A percentile compares a stretch with the other conserved stretches of the same genome.
Evolutionary conservation across 2,113 vertebrate genomes (phyloP).

Genomic region (Ictidomys tridecemlineatus): DNA sequence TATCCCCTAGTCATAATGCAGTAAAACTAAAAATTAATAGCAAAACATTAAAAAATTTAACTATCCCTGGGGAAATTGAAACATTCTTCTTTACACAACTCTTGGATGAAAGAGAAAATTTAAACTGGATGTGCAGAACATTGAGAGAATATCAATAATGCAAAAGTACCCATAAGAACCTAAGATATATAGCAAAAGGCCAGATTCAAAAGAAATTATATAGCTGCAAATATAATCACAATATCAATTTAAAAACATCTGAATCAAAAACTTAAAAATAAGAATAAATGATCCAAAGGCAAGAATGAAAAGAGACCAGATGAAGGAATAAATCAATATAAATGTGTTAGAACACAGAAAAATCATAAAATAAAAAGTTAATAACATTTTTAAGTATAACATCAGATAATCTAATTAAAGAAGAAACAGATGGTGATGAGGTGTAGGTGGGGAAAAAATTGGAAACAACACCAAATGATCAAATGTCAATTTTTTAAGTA

Average conservation of each 20-base stretch:
- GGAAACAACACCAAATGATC: not conserved
- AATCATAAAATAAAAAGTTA: slow-evolving; percentile 25
- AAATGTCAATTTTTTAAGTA: not conserved
- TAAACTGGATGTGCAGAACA: not conserved
- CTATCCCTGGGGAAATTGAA: too few species aligned
- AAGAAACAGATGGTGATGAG: slow-evolving; percentile 22
- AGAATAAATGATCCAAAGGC: not conserved
- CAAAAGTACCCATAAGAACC: not conserved
- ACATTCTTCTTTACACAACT: not conserved
- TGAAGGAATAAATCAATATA: not conserved
- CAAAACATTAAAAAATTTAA: not conserved
- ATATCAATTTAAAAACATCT: not conserved
- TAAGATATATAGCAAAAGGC: not conserved
- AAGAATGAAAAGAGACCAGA: not conserved
- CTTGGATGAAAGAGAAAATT: not conserved
- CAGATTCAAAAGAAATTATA: not conserved
- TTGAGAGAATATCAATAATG: not conserved
- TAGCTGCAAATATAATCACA: not conserved
- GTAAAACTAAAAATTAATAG: not conserved
- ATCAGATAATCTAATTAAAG: slow-evolving; percentile 36
- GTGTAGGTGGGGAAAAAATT: not conserved
- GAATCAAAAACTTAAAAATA: not conserved
- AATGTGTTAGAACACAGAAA: not conserved
- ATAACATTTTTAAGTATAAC: not conserved
- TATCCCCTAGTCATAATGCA: not conserved